Conservation (phyloP, 2,113 vertebrate species). For the Salminus brasiliensis region DNA sequence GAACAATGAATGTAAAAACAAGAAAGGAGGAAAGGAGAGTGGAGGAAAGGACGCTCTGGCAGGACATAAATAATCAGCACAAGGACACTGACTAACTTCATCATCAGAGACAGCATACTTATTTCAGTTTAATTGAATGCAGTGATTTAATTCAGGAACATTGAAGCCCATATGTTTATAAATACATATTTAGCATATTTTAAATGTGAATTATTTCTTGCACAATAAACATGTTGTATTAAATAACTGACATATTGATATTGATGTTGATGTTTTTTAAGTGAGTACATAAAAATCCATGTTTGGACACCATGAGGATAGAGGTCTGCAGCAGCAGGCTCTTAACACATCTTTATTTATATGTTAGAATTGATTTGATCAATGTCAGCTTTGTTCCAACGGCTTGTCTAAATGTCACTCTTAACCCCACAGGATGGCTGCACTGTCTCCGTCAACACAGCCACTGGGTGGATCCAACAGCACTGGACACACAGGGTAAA, state of each 20-base stretch:
- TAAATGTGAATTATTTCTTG: no score
- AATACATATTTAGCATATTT: no score
- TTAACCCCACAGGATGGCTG: slow-evolving; percentile 48
- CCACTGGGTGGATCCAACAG: slow-evolving; percentile 10
- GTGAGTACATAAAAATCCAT: neutral
- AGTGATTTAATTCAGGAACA: no score
- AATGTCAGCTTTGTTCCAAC: slow-evolving; percentile 48
- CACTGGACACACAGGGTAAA: slow-evolving; percentile 21
- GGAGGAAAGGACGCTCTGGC: no score
- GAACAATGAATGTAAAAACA: no score
- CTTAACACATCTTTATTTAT: slow-evolving; percentile 57
- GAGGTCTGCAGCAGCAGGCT: slow-evolving; percentile 6
- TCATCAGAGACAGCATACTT: no score
- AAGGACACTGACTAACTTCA: no score
- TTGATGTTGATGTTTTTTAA: neutral
- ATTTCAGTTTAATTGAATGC: no score
- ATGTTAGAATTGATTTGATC: slow-evolving; percentile 46
- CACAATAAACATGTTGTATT: no score
- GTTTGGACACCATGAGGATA: slow-evolving; percentile 24
- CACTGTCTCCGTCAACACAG: slow-evolving; percentile 42
- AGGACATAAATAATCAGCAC: no score
- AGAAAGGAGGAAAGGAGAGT: no score
- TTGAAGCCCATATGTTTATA: no score
- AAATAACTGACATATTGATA: neutral
- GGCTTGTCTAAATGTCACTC: slow-evolving; percentile 59